Evolutionary conservation across 1,140 invertebrate species (phyloP).

Genomic region (Sycobia sp.): DNA sequence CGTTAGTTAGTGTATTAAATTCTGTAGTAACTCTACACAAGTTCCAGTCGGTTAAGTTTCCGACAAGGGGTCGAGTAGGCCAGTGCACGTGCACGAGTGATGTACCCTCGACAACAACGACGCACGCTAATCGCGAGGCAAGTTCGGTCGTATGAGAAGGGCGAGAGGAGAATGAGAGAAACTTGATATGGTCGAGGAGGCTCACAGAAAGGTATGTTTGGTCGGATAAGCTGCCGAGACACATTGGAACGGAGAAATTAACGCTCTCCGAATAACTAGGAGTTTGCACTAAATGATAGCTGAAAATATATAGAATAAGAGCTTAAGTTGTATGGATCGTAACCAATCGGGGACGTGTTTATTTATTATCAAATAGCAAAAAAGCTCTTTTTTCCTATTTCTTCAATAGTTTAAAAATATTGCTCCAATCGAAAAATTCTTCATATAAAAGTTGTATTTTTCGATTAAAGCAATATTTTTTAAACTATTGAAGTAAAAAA

Average conservation of each 20-base stretch:
- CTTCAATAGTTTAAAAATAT: too few relatives aligned
- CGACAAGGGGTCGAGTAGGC: constrained; percentile 39
- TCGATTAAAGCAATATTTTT: too few relatives aligned
- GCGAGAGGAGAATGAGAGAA: background rate
- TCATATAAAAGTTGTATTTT: too few relatives aligned
- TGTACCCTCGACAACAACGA: too few relatives aligned
- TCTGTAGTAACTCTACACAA: constrained; percentile 16
- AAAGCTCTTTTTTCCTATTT: too few relatives aligned
- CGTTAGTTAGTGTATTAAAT: background rate
- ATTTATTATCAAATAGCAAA: too few relatives aligned
- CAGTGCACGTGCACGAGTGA: background rate
- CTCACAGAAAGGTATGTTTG: constrained; percentile 1
- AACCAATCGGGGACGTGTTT: too few relatives aligned
- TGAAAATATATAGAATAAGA: too few relatives aligned
- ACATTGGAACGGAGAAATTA: constrained; percentile 35
- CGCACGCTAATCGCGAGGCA: constrained; percentile 37
- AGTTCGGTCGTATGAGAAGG: constrained; percentile 33
- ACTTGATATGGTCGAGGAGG: background rate
- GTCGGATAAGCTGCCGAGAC: constrained; percentile 36
- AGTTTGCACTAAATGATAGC: too few relatives aligned
- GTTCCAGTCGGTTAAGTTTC: constrained; percentile 39
- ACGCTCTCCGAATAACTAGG: background rate
- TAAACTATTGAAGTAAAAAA: too few relatives aligned
- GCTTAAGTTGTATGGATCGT: too few relatives aligned
- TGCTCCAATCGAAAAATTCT: too few relatives aligned